Percentiles rank a stretch among this genome's conserved stretches.
phyloP scores from a whole-genome alignment of 2,797 vertebrate genomes.

The Sciurus carolinensis region DNA sequence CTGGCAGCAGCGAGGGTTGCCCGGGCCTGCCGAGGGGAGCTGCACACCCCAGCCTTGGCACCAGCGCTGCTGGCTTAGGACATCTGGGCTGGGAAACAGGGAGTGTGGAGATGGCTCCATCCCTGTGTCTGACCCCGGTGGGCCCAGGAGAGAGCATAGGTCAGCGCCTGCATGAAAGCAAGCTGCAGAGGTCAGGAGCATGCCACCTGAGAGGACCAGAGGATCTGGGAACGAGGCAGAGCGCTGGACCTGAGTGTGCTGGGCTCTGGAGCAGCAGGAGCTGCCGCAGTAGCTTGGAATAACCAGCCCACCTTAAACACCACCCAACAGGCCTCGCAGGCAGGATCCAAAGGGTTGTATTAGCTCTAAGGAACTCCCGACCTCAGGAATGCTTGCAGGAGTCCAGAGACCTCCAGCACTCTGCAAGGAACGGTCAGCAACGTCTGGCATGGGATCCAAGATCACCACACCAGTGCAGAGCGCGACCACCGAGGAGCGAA shows the following conservation, averaged over 20 bases:
- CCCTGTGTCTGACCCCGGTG: too few species aligned
- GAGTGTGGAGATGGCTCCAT: too few species aligned
- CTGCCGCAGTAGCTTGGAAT: neutral
- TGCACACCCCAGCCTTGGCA: neutral
- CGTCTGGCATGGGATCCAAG: neutral
- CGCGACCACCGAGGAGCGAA: rapidly evolving
- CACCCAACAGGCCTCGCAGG: neutral
- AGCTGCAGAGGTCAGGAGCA: neutral
- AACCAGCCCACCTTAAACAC: neutral
- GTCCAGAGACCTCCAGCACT: rapidly evolving
- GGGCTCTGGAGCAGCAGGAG: neutral
- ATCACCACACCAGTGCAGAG: neutral
- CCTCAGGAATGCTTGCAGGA: neutral
- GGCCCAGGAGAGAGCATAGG: too few species aligned
- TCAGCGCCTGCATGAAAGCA: rapidly evolving
- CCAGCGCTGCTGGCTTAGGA: neutral
- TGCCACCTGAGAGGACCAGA: rapidly evolving
- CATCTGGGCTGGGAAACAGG: too few species aligned
- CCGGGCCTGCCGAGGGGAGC: neutral
- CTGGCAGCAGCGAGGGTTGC: neutral
- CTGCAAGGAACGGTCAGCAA: rapidly evolving
- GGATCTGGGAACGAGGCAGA: too few species aligned
- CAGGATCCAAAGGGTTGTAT: neutral
- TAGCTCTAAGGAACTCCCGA: neutral
- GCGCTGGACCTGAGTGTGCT: neutral